Base-by-base conservation (phyloP, 2,888 invertebrate genomes). In the Euzophera pinguis region DNA sequence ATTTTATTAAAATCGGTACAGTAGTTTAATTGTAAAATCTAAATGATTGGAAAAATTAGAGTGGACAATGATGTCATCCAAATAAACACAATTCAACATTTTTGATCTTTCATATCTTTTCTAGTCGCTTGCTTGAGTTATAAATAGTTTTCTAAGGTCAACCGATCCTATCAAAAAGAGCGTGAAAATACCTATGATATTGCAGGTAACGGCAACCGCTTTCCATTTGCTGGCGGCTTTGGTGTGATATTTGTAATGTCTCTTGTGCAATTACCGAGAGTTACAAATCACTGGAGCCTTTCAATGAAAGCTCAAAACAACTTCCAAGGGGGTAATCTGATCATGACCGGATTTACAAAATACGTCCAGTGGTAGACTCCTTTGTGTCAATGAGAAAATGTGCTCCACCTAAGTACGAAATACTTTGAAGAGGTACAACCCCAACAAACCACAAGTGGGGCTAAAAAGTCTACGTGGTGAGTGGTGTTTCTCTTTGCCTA, bases 401-500 rank as follows among this genome's bases (percentile, higher is more conserved):
- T 66, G 63, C 43, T 65, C 65, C 42, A 67, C 66, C 5, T 66
- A 69, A 59, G 62, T 62, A n/a, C 45, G 57, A 42, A 60, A 62
- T 53, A 58, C 39, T 13, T 51, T 73, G 54, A 73, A 73, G 55
- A 61, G 64, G 53, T 78, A 75, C 52, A 64, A 66, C 32, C 68
- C 73, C n/a, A 58, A 65, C 13, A 78, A 75, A 50, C 72, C 75
- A 4, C 50, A 77, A 76, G 63, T 71, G 67, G 67, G 72, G 72
- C 5, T 74, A 63, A 47, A 71, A 70, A 55, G 49, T 69, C 1
- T 69, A 57, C 53, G 70, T 75, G 5, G 53, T 74, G 29, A 58
- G 69, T 63, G 65, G 66, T 12, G 63, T 66, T 12, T 55, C 58
- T 42, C 69, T 70, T 58, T 53, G 65, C 63, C 5, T 71, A 74